Evolutionary conservation across 1,140 invertebrate genomes (phyloP), one percentile per base, ranked within the genome.

Genomic region (Nebria ingens): DNA sequence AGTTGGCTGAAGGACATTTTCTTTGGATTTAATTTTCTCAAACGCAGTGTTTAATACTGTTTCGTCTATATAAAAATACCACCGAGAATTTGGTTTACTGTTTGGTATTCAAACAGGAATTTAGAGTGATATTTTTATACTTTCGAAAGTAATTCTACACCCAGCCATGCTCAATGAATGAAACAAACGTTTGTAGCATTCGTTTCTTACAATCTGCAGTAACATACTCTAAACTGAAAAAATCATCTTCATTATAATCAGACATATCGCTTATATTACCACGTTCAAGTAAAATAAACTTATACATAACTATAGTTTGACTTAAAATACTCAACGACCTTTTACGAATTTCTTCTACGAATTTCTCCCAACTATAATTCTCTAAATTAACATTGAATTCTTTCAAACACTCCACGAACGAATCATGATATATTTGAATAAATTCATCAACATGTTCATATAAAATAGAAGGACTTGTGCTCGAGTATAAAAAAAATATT

Each of bases 401-500:
- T 34, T 51, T 29, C 19, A 58, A 49, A 52, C n/a, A 19, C 3
- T n/a, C 4, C 13, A 54, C 51, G 13, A 58, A 51, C 11, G 49
- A 50, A 21, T 42, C 17, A 19, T 51, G 21, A 42, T 58, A 58
- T 1, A 58, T 12, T 17, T 29, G 9, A 17, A 56, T 20, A 2
- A 58, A 22, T n/a, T 58, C 49, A 20, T 52, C 25, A 2, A 40
- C 20, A 13, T 51, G 2, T 3, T 23, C 34, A 20, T 54, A 29
- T 2, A 58, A 15, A 1, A 53, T 45, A 20, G 55, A 9, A 2
- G 12, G 9, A 21, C 42, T 20, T 9, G 34, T 22, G 45, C 65
- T 65, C 1, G 60, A 61, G 52, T 60, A 58, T 15, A 66, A 21
- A 51, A 66, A 67, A 25, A 61, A 67, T 2, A 59, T 40, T 2